A percentile compares a stretch with the other conserved stretches of the same genome.
Evolutionary conservation across 1,140 invertebrate species (phyloP).

Genomic region (Drosophila saltans): DNA sequence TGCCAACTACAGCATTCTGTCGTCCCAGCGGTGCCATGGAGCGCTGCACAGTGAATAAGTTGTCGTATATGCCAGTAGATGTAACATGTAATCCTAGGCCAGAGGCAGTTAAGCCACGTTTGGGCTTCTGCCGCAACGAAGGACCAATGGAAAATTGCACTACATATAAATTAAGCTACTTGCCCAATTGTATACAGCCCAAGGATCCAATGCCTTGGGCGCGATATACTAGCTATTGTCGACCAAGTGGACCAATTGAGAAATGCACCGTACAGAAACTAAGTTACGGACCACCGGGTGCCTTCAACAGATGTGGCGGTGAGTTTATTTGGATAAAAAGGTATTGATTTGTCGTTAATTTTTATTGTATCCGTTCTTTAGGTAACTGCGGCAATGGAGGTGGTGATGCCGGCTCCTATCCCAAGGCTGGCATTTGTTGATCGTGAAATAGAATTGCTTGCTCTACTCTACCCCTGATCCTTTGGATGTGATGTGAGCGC

Average conservation of each 20-base stretch:
- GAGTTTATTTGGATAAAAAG: conserved; percentile 1
- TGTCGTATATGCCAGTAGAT: conserved; percentile 85
- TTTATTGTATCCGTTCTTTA: conserved; percentile 1
- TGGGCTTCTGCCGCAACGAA: conserved; percentile 62
- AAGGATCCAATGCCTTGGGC: conserved; percentile 85
- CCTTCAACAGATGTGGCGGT: conserved; percentile 75
- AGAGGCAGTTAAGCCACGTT: conserved; percentile 48
- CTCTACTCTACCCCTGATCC: conserved; percentile 8
- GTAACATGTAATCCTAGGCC: conserved; percentile 66
- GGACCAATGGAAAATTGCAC: conserved; percentile 84
- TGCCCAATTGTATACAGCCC: conserved; percentile 84
- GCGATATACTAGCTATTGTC: conserved; percentile 77
- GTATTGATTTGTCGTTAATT: not conserved
- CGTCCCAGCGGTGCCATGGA: conserved; percentile 84
- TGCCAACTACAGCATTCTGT: conserved; percentile 84
- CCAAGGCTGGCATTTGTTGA: conserved; percentile 76
- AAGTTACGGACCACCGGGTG: conserved; percentile 85
- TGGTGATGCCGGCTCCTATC: conserved; percentile 47
- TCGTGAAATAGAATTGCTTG: conserved; percentile 47
- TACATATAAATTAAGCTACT: conserved; percentile 85
- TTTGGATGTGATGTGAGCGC: not conserved
- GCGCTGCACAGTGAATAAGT: conserved; percentile 84
- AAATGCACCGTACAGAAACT: conserved; percentile 85
- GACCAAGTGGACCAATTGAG: conserved; percentile 81
- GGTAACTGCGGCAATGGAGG: conserved; percentile 53